Evolutionary conservation across 2,113 vertebrate genomes (phyloP), one percentile per base, ranked within the genome.

Genomic region (Lophura nycthemera): DNA sequence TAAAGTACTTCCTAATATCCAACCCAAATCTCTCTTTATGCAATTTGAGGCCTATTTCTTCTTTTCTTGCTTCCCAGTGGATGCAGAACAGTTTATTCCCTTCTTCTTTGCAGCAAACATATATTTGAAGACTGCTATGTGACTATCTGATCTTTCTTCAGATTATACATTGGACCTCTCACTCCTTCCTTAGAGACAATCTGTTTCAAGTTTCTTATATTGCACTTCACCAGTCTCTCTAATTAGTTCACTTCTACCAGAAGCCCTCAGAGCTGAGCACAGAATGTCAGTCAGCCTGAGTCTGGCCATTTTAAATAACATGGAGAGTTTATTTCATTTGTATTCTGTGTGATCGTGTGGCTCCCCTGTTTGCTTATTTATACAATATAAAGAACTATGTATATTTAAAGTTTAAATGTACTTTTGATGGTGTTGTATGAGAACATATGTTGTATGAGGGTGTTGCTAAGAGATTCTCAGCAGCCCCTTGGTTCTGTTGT

Each of bases 1-100:
- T 73, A 88, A 85, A 88, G 75, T 10, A 1, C 80, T 95, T 95
- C 79, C 79, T 94, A 34, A 74, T 88, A 67, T 77, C 72, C 83
- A 83, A 73, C 42, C 42, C 38, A 71, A 71, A 89, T 71, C 77
- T 92, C 71, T 57, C 88, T 83, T 86, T 72, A 80, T 77, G 40
- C 90, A 88, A 13, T 95, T 92, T 86, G 76, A 88, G 50, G 50
- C 69, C 60, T 70, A 6, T 88, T 88, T 13, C 72, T 91, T 72
- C 34, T 92, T 86, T 81, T 79, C 52, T 88, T 85, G 22, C 52
- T 66, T 19, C 93, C 42, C 47, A 42, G n/a, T 60, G 42, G 85
- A 59, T 1, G 3, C 36, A 70, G 42, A 91, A 21, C 34, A 47
- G 85, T 83, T 83, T 76, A 66, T 88, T 92, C 29, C 48, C 80